A percentile compares a stretch with the other conserved stretches of the same genome.
Evolutionary conservation across 2,797 vertebrate species (phyloP).

Genomic region (Hippocampus kuda): DNA sequence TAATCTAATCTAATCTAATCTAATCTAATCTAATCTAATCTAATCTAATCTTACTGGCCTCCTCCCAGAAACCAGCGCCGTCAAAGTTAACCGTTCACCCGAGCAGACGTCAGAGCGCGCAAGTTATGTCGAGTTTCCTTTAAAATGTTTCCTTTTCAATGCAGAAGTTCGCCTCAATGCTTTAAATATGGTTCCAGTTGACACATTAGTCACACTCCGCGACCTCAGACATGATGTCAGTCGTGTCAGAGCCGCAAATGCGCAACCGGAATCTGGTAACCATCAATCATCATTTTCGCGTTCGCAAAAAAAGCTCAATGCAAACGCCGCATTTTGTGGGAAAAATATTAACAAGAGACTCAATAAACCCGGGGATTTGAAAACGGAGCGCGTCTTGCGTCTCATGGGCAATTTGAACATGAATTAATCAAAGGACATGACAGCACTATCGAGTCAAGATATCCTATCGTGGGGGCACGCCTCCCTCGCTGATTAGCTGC

Average conservation of each 20-base stretch:
- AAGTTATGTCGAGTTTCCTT: not conserved
- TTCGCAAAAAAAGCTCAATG: not conserved
- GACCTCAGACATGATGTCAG: slow-evolving; percentile 29
- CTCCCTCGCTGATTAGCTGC: slow-evolving; percentile 1
- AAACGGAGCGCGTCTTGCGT: not conserved
- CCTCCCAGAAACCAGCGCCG: not conserved
- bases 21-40: not conserved
- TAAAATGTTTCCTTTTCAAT: not conserved
- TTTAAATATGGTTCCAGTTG: not conserved
- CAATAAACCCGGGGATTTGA: not conserved
- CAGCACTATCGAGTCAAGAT: not conserved
- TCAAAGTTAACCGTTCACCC: not conserved
- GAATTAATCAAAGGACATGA: not conserved
- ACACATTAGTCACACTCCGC: not conserved
- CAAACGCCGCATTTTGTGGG: not conserved
- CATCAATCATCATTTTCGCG: slow-evolving; percentile 11
- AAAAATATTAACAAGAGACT: not conserved
- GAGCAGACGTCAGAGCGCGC: not conserved
- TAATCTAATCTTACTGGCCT: not conserved
- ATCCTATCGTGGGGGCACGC: not conserved
- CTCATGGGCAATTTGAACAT: not conserved
- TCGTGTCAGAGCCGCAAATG: slow-evolving; percentile 13
- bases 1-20: slow-evolving; percentile 2
- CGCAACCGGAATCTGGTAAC: slow-evolving; percentile 12
- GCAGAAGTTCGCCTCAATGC: not conserved